phyloP scores from a whole-genome alignment of 2,113 vertebrate genomes.

The Terrapene triunguis region DNA sequence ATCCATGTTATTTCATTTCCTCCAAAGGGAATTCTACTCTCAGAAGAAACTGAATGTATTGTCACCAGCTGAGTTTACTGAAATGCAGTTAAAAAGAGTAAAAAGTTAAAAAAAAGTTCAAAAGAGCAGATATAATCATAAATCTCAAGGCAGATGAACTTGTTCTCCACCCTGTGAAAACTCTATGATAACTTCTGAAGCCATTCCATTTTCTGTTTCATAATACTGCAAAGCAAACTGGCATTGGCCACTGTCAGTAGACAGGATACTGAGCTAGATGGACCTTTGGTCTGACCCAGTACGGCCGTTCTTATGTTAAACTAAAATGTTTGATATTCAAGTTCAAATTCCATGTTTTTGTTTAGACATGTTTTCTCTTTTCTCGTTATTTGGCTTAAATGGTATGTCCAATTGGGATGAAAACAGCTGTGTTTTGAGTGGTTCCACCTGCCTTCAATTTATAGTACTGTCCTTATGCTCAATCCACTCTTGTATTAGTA shows the following conservation, averaged over 20 bases:
- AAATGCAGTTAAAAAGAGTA: constrained; percentile 17
- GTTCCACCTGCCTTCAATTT: constrained; percentile 11
- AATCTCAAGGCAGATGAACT: constrained; percentile 47
- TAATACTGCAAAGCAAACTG: neutral
- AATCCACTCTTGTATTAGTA: neutral
- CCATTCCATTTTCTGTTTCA: constrained; percentile 1
- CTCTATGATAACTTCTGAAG: neutral
- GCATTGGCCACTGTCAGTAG: too few species aligned
- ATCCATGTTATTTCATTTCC: constrained; percentile 40
- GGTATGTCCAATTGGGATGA: constrained; percentile 18
- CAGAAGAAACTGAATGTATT: neutral
- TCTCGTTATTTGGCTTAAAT: constrained; percentile 60
- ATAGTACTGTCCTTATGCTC: neutral
- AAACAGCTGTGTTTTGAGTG: constrained; percentile 68
- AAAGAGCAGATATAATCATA: constrained; percentile 31
- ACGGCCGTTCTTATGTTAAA: too few species aligned
- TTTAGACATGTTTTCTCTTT: constrained; percentile 58
- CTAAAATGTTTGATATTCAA: constrained; percentile 32
- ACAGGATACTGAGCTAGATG: too few species aligned
- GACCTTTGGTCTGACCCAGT: too few species aligned
- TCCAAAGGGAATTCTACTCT: constrained; percentile 22
- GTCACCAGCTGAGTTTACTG: constrained; percentile 14
- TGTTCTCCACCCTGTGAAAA: constrained; percentile 3
- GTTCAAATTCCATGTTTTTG: constrained; percentile 35
- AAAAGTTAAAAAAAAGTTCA: neutral